Conservation (phyloP, 1,140 invertebrate species). For the Anastrepha obliqua region DNA sequence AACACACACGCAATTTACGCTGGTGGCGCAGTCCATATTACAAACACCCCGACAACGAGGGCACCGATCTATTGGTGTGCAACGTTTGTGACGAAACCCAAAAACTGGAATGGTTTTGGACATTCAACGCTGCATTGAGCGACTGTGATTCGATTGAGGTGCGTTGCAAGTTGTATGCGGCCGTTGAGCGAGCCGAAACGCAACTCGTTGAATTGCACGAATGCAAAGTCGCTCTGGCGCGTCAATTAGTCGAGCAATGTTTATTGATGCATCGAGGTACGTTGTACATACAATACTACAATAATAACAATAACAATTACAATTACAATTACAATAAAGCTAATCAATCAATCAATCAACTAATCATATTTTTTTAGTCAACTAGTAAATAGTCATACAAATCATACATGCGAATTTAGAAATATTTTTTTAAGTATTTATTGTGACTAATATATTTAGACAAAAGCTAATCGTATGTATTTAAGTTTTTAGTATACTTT, state of each 20-base stretch:
- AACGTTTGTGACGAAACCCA: slow-evolving; percentile 63
- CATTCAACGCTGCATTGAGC: slow-evolving; percentile 62
- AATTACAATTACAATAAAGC: neutral
- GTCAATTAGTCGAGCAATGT: slow-evolving; percentile 64
- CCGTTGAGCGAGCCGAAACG: slow-evolving; percentile 63
- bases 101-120: slow-evolving; percentile 67
- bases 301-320: neutral
- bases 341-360: neutral
- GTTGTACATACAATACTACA: slow-evolving; percentile 46
- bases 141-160: slow-evolving; percentile 67
- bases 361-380: neutral
- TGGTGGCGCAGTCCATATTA: slow-evolving; percentile 67
- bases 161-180: slow-evolving; percentile 66
- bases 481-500: slow-evolving; percentile 28
- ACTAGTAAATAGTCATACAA: neutral
- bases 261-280: slow-evolving; percentile 65
- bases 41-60: slow-evolving; percentile 62
- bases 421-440: neutral
- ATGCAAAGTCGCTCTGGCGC: slow-evolving; percentile 63
- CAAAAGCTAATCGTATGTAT: slow-evolving; percentile 6
- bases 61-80: slow-evolving; percentile 64
- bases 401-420: neutral
- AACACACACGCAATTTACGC: slow-evolving; percentile 63
- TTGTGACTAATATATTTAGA: slow-evolving; percentile 13
- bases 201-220: slow-evolving; percentile 66